Percentiles rank a stretch among this genome's conserved stretches.
These are phyloP conservation scores for Eristalis pertinax DNA, from an alignment of 2,888 invertebrate species.

Conservation along the genomic window DNA sequence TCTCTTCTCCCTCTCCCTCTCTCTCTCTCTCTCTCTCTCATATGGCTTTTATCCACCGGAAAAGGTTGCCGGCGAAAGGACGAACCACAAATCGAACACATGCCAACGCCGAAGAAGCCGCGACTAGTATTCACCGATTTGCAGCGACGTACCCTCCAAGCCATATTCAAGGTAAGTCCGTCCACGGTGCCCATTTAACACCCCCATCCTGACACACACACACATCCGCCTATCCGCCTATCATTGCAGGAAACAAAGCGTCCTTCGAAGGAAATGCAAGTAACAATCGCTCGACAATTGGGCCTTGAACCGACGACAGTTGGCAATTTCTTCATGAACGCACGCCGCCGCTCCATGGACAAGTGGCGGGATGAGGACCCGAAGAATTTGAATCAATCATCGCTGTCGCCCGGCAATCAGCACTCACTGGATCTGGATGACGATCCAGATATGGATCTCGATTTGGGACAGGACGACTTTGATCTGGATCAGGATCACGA, in stretches of 20 bases:
- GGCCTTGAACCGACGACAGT: conserved; percentile 98
- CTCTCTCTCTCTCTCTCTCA: background rate
- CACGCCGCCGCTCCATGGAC: conserved; percentile 97
- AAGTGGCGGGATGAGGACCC: conserved; percentile 97
- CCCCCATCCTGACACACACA: background rate
- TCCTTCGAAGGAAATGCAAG: conserved; percentile 99
- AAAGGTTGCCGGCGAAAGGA: conserved; percentile 98
- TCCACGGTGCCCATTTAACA: background rate
- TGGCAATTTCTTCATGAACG: conserved; percentile 99
- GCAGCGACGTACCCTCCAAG: conserved; percentile 99
- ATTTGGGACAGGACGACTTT: conserved; percentile 79
- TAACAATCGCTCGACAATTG: conserved; percentile 98
- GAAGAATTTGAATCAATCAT: conserved; percentile 75
- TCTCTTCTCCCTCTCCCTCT: background rate
- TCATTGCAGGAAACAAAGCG: conserved; percentile 94
- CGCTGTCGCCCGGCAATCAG: conserved; percentile 76
- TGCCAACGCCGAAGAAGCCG: conserved; percentile 98
- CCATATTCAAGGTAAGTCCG: conserved; percentile 96
- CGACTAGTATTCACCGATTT: conserved; percentile 99
- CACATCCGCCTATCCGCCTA: conserved; percentile 3
- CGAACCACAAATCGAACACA: conserved; percentile 91
- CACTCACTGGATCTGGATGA: conserved; percentile 79
- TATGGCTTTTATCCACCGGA: too few species aligned
- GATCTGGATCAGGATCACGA: conserved; percentile 76
- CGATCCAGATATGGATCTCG: conserved; percentile 79